A percentile compares a stretch with the other conserved stretches of the same genome.
Evolutionary conservation across 2,113 vertebrate species (phyloP).

Genomic region (Chloroceryle aenea): DNA sequence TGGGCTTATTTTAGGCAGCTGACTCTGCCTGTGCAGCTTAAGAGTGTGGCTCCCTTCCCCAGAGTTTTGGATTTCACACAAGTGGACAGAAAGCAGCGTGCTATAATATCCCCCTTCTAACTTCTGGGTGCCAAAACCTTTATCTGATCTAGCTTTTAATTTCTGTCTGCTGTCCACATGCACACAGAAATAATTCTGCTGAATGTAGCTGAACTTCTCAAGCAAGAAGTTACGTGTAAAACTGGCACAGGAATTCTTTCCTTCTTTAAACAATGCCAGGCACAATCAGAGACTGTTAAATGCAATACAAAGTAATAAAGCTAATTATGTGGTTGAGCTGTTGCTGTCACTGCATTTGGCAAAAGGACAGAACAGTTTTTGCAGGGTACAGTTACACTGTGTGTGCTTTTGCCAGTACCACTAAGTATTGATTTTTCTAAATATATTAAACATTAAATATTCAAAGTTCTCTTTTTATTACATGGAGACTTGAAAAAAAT

Average conservation of each 20-base stretch:
- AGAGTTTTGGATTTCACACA: neutral
- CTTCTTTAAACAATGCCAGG: neutral
- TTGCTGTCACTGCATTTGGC: neutral
- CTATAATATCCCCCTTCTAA: neutral
- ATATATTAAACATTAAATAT: neutral
- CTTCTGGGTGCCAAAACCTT: neutral
- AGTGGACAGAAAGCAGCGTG: neutral
- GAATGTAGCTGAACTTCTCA: neutral
- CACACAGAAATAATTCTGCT: neutral
- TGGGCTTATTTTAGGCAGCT: neutral
- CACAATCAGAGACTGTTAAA: rapidly evolving
- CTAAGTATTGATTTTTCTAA: neutral
- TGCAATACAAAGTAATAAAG: neutral
- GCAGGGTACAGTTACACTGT: neutral
- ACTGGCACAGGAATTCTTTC: neutral
- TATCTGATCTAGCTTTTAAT: neutral
- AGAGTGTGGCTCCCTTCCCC: neutral
- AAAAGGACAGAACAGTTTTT: neutral
- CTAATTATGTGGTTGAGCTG: neutral
- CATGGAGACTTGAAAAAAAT: neutral
- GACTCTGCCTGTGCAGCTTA: neutral
- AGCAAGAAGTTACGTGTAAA: neutral
- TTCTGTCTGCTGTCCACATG: neutral
- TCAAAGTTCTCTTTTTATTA: neutral
- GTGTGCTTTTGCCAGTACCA: neutral